Base-by-base conservation (phyloP, 2,888 invertebrate genomes). In the Dexiosoma caninum region DNA sequence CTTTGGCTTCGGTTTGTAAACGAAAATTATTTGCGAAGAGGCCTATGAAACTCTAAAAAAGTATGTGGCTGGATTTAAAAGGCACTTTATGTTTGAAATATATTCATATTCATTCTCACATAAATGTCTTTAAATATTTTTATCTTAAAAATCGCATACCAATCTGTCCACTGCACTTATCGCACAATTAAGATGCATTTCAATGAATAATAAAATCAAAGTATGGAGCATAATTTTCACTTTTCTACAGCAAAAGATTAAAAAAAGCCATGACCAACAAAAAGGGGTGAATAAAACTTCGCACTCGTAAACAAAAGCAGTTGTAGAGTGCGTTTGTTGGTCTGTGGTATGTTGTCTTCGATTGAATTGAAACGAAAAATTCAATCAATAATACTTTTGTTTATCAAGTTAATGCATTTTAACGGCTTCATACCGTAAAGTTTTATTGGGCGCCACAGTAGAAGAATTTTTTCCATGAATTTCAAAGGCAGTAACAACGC, bases 281-380 rank as follows among this genome's bases (percentile, higher is more conserved):
- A 62, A 72, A 35, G 71, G 42, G 62, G 60, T 62, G 60, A 71
- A 60, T 51, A 51, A 62, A 71, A 71, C 71, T 51, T 44, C 7
- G 10, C 46, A 21, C 46, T 49, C 32, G 44, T n/a, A 27, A 59
- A 59, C 14, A 16, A 12, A 60, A 44, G 8, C 9, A 44, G 14
- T 27, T 59, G 9, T 40, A 55, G 3, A 55, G 3, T 14, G 4
- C 1, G 12, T 23, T 2, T 21, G 49, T 51, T 12, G 12, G 12
- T 37, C 12, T 12, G 12, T 12, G 10, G 37, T 12, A 37, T 19
- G 1, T 44, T 44, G 14, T 44, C 0, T 44, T 44, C 0, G 19
- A 44, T 3, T 16, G 3, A 44, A 19, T 19, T 19, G 44, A 44
- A 10, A 19, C 19, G 1, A 19, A 19, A 44, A 44, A 19, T 6